Conservation (phyloP, 2,888 invertebrate species). For the Seira musarum region DNA sequence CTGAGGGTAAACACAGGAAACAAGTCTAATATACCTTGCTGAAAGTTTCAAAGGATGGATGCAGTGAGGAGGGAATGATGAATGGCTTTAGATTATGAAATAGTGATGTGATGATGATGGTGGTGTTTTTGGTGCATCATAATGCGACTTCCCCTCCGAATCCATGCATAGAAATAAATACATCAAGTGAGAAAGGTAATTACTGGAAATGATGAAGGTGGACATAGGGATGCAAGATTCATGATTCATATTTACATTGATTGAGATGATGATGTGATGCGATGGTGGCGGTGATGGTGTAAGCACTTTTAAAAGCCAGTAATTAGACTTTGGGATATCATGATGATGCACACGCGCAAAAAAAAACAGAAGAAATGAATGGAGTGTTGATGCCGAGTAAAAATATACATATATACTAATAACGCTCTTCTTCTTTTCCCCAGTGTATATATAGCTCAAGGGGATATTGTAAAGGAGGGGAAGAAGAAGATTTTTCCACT, state of each 20-base stretch:
- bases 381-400: constrained; percentile 51
- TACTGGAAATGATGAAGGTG: constrained; percentile 42
- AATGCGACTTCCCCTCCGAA: no score
- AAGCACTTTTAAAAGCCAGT: no score
- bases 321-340: no score
- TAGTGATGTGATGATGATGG: background rate
- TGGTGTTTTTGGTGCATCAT: background rate
- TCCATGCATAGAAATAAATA: no score
- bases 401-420: no score
- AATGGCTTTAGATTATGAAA: constrained; percentile 34
- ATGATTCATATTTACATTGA: no score
- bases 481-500: constrained; percentile 21
- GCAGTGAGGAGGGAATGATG: constrained; percentile 37
- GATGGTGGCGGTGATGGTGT: no score
- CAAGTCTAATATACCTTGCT: no score
- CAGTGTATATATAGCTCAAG: background rate
- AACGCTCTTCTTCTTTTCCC: constrained; percentile 2
- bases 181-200: constrained; percentile 50
- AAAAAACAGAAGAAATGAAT: constrained; percentile 26
- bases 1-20: no score
- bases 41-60: background rate
- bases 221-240: no score
- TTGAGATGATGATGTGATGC: no score
- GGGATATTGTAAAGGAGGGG: constrained; percentile 6
- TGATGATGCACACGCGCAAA: no score